A percentile compares a stretch with the other conserved stretches of the same genome.
phyloP scores from a whole-genome alignment of 2,888 invertebrate genomes.

The Yponomeuta evonymella region DNA sequence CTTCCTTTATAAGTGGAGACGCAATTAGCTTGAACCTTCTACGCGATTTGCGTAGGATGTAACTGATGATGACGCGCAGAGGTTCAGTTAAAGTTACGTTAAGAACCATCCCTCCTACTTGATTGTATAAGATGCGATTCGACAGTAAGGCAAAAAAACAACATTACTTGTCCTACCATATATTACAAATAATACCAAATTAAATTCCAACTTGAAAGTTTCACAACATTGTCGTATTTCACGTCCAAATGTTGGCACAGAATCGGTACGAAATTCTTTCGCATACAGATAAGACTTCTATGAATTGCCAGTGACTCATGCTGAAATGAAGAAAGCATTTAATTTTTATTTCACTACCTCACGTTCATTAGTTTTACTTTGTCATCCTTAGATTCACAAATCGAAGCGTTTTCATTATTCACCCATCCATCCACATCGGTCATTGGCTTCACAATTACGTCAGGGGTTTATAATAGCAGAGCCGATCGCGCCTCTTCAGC shows the following conservation, averaged over 20 bases:
- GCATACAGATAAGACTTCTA: neutral
- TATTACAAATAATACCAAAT: neutral
- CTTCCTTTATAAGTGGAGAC: neutral
- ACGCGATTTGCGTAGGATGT: neutral
- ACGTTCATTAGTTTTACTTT: neutral
- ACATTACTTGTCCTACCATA: too few species aligned
- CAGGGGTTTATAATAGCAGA: neutral
- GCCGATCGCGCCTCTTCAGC: slow-evolving; percentile 8
- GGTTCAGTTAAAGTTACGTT: neutral
- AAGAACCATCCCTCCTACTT: neutral
- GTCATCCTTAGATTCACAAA: neutral
- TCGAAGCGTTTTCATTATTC: neutral
- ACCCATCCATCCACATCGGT: slow-evolving; percentile 1
- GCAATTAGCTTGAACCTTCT: neutral
- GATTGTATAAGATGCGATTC: neutral
- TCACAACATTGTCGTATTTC: neutral
- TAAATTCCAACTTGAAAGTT: neutral
- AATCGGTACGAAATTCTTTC: neutral
- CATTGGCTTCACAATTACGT: slow-evolving; percentile 5
- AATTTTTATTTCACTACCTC: neutral
- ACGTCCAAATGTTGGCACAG: neutral
- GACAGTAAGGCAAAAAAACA: too few species aligned
- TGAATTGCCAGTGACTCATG: neutral
- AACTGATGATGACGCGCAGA: neutral
- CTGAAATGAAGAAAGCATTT: neutral